phyloP scores from a whole-genome alignment of 2,888 invertebrate genomes.

The Pseudococcus jackbeardsleyi region DNA sequence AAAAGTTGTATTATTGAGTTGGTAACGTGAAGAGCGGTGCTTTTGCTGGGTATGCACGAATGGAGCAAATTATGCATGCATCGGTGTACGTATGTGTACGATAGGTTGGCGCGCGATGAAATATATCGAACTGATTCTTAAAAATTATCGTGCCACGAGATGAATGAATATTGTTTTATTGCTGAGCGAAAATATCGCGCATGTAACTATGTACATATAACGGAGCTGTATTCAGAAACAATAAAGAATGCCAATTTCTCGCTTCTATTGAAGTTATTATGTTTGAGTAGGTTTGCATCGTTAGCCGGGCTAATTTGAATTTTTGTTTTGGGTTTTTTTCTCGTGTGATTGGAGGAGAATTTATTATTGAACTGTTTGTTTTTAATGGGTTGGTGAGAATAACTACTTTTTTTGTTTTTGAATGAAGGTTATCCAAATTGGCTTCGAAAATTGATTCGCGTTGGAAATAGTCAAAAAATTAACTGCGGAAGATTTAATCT shows the following conservation, averaged over 20 bases:
- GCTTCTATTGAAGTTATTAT: background rate
- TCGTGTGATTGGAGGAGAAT: too few relatives aligned
- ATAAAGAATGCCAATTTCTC: conserved; percentile 10
- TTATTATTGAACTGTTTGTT: too few relatives aligned
- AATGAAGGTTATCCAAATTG: too few relatives aligned
- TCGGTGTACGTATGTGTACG: conserved; percentile 1
- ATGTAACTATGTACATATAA: background rate
- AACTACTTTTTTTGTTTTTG: too few relatives aligned
- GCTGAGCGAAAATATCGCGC: background rate
- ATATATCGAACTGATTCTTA: conserved; percentile 31
- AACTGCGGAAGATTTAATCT: too few relatives aligned
- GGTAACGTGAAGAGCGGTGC: background rate
- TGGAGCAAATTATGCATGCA: conserved; percentile 14
- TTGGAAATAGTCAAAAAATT: too few relatives aligned
- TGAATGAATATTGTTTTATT: conserved; percentile 33
- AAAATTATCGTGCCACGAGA: conserved; percentile 11
- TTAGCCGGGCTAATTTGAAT: too few relatives aligned
- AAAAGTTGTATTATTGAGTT: conserved; percentile 33
- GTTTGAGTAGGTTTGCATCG: background rate
- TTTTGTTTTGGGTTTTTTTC: too few relatives aligned
- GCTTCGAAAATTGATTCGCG: too few relatives aligned
- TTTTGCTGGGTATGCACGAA: background rate
- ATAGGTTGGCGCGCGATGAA: background rate
- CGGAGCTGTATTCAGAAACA: background rate
- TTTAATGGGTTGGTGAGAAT: too few relatives aligned